Evolutionary conservation across 2,797 vertebrate genomes (phyloP).

Genomic region (Clarias platycephalus): DNA sequence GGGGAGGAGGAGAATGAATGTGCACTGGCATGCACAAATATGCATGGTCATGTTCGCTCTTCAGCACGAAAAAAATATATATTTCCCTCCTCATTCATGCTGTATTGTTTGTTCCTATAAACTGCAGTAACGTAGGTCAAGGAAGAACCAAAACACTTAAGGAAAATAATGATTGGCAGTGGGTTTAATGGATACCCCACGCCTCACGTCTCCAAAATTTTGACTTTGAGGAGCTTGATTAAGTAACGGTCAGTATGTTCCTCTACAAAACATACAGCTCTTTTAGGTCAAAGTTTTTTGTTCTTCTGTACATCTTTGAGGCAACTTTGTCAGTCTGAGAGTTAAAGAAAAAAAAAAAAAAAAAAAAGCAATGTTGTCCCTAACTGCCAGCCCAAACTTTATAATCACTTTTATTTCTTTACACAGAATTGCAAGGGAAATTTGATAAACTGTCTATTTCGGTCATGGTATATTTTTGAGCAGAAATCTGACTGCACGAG

Average conservation of each 20-base stretch:
- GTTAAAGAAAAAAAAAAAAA: not conserved
- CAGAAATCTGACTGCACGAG: constrained; percentile 27
- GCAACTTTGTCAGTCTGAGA: not conserved
- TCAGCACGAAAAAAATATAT: not conserved
- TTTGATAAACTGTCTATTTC: not conserved
- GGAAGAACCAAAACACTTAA: not conserved
- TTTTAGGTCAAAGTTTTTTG: not conserved
- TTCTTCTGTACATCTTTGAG: not conserved
- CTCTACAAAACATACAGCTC: not conserved
- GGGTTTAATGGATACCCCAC: not conserved
- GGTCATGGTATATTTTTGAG: constrained; percentile 15
- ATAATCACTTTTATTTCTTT: not conserved
- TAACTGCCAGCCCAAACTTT: not conserved
- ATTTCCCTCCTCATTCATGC: not conserved
- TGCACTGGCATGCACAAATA: constrained; percentile 37
- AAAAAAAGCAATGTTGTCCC: not conserved
- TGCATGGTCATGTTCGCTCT: not conserved
- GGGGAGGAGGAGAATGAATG: constrained; percentile 28
- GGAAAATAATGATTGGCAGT: not conserved
- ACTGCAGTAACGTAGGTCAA: not conserved
- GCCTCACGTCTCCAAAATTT: not conserved
- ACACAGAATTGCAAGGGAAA: not conserved
- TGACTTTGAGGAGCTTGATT: not conserved
- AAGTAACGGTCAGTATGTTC: not conserved
- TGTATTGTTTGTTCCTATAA: not conserved